Evolutionary conservation across 2,888 invertebrate genomes (phyloP), one percentile per base, ranked within the genome.

Genomic region (Tinea semifulvella): DNA sequence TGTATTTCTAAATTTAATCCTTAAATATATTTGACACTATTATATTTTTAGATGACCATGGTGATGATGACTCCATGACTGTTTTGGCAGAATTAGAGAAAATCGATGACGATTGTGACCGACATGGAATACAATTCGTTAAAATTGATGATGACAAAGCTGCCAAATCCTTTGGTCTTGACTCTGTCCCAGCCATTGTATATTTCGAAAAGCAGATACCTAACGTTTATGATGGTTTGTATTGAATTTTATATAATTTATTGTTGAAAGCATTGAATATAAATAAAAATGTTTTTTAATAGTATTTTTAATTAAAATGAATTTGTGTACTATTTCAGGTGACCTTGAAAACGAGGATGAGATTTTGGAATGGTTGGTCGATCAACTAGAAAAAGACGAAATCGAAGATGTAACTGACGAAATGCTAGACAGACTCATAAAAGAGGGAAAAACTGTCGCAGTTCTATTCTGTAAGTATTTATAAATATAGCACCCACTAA

Each of bases 321-420:
- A 39, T 28, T 46, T 48, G 42, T 47, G 47, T 46, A 43, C 11
- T 46, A 48, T 55, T 57, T 18, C 53, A 87, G 88, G 91, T 55
- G 92, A 94, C 68, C 83, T 94, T 54, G 91, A 91, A 68, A 90
- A 93, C 65, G 94, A 94, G 73, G 92, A 94, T 58, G 90, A 92
- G 65, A 91, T 94, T 54, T 76, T 95, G 44, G 91, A 91, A 61
- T 95, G 95, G 95, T 79, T 95, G 25, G 84, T 94, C 48, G 88
- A 88, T 50, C 95, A 95, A 69, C 81, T 94, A 53, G 94, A 94
- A 65, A 92, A 90, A 57, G 95, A 96, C 68, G 95, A 95, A 81
- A 96, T 96, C 56, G 95, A 96, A 81, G 95, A 96, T 72, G 92
- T 96, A 36, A 95, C 94, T 42, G 94, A 95, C 69, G 94, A 95